phyloP scores from a whole-genome alignment of 2,888 invertebrate genomes.

The Cephus spinipes region DNA sequence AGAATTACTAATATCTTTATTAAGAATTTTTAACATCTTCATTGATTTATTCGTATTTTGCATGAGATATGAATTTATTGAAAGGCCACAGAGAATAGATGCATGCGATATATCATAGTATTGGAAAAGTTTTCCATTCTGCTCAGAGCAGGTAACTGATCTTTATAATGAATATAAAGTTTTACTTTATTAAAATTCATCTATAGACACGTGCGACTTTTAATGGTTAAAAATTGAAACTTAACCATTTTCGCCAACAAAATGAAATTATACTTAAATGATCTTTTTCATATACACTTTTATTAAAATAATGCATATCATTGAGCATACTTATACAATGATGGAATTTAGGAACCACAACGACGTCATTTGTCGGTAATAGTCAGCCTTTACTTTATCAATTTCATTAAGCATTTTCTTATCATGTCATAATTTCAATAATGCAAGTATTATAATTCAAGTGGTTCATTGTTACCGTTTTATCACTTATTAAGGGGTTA shows the following conservation, averaged over 20 bases:
- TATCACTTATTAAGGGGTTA: not conserved
- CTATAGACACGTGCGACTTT: not conserved
- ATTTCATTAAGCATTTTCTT: not conserved
- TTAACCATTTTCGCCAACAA: not conserved
- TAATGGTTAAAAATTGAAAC: not conserved
- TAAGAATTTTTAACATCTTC: not conserved
- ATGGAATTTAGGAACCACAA: not conserved
- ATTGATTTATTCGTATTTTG: not conserved
- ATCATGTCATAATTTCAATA: not conserved
- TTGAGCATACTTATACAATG: not conserved
- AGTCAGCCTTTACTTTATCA: not conserved
- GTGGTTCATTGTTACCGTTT: not conserved
- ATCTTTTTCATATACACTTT: not conserved
- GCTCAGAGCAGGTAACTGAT: not conserved
- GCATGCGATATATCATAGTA: not conserved
- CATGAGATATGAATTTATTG: not conserved
- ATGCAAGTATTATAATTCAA: not conserved
- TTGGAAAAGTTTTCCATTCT: not conserved
- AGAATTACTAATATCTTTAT: slow-evolving; percentile 13
- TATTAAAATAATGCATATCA: not conserved
- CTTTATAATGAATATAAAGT: not conserved
- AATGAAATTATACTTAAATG: not conserved
- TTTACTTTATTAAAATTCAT: not conserved
- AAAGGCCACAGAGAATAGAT: not conserved
- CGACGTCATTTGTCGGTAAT: not conserved